Percentiles rank a stretch among this genome's conserved stretches.
phyloP scores from a whole-genome alignment of 1,140 invertebrate genomes.

The Apis laboriosa region DNA sequence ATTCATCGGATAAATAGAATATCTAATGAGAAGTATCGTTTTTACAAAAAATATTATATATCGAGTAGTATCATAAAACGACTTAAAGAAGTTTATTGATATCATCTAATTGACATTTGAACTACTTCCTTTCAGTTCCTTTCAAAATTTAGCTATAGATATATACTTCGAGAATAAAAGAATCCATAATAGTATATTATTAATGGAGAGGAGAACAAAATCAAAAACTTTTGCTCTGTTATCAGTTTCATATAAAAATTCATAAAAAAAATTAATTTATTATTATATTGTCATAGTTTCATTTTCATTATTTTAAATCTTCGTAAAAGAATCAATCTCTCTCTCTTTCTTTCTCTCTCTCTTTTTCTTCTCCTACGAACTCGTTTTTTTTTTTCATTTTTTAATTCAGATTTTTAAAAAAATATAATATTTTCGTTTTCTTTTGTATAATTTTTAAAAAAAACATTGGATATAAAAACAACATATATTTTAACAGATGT shows the following conservation, averaged over 20 bases:
- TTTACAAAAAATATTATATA: not conserved
- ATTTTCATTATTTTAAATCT: no score
- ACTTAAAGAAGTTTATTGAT: not conserved
- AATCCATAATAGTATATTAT: not conserved
- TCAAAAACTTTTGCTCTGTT: not conserved
- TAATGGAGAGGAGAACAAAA: not conserved
- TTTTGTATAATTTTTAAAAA: not conserved
- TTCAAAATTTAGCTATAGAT: constrained; percentile 29
- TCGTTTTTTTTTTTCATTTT: no score
- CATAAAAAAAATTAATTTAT: not conserved
- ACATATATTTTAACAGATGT: no score
- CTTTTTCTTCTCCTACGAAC: no score
- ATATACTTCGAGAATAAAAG: not conserved
- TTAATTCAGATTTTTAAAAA: no score
- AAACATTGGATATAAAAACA: not conserved
- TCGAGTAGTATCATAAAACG: not conserved
- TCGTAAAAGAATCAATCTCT: no score
- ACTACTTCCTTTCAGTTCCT: constrained; percentile 29
- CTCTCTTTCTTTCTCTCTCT: no score
- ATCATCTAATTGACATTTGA: constrained; percentile 21
- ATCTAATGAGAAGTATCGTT: not conserved
- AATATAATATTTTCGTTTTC: no score
- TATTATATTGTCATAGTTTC: no score
- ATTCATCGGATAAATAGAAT: not conserved
- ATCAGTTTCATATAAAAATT: not conserved